Evolutionary conservation across 2,797 vertebrate genomes (phyloP).

Genomic region (Pipistrellus kuhlii): DNA sequence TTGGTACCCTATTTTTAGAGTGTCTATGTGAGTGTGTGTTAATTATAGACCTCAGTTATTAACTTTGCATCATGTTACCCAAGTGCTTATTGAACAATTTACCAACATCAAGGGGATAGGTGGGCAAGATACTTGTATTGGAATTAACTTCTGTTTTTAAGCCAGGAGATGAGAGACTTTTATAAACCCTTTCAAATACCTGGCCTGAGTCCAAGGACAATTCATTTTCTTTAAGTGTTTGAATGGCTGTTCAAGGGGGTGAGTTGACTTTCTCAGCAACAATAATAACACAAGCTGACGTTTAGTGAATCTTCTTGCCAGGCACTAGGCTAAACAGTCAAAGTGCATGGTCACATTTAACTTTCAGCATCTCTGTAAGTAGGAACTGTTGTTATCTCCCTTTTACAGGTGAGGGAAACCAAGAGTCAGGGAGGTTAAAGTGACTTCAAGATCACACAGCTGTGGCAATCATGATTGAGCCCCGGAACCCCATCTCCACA

Average conservation of each 20-base stretch:
- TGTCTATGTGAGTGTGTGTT: slow-evolving; percentile 37
- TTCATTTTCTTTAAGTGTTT: slow-evolving; percentile 75
- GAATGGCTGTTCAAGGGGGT: slow-evolving; percentile 57
- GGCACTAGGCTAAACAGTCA: background rate
- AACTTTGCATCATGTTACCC: slow-evolving; percentile 67
- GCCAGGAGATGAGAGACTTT: slow-evolving; percentile 57
- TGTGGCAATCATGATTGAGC: background rate
- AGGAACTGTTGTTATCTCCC: background rate
- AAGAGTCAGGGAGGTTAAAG: background rate
- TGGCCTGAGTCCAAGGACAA: slow-evolving; percentile 60
- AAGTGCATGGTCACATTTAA: background rate
- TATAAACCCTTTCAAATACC: slow-evolving; percentile 65
- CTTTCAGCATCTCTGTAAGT: background rate
- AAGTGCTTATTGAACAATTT: slow-evolving; percentile 63
- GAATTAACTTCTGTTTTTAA: slow-evolving; percentile 63
- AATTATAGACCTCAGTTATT: slow-evolving; percentile 74
- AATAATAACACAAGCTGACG: background rate
- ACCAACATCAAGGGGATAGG: slow-evolving; percentile 70
- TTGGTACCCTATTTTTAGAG: slow-evolving; percentile 74
- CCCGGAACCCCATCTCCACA: background rate
- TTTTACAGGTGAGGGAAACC: background rate
- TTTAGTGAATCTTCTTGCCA: background rate
- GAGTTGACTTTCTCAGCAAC: slow-evolving; percentile 57
- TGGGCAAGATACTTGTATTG: slow-evolving; percentile 68
- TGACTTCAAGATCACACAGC: background rate